Percentiles rank a stretch among this genome's conserved stretches.
Evolutionary conservation across 2,888 invertebrate genomes (phyloP).

Genomic region (Drosophila borborema): DNA sequence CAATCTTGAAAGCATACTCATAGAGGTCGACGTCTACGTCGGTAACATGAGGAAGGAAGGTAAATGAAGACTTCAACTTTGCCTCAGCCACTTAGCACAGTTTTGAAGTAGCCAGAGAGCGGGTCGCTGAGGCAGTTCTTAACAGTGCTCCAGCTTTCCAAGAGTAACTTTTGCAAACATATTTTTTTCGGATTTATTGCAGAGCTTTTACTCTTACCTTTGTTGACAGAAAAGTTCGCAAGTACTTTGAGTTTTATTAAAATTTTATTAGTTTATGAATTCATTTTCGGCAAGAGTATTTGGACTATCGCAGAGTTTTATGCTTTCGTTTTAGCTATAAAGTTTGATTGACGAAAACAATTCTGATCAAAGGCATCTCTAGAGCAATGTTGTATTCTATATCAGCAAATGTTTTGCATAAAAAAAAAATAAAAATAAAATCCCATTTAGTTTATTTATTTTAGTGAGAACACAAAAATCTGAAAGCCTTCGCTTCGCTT

Average conservation of each 20-base stretch:
- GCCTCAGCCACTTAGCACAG: slow-evolving; percentile 49
- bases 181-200: neutral
- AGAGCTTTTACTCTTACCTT: slow-evolving; percentile 12
- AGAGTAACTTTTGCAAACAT: slow-evolving; percentile 5
- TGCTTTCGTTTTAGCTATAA: neutral
- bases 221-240: slow-evolving; percentile 17
- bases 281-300: neutral
- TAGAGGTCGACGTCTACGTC: neutral
- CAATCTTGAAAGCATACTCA: slow-evolving; percentile 37
- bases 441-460: slow-evolving; percentile 11
- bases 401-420: slow-evolving; percentile 18
- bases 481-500: slow-evolving; percentile 13
- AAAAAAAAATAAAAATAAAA: slow-evolving; percentile 9
- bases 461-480: slow-evolving; percentile 6
- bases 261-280: slow-evolving; percentile 2
- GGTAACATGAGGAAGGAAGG: neutral
- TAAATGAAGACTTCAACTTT: slow-evolving; percentile 42
- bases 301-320: slow-evolving; percentile 3
- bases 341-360: slow-evolving; percentile 6
- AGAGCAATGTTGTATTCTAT: neutral
- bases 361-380: neutral
- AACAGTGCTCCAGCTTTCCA: slow-evolving; percentile 3
- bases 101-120: slow-evolving; percentile 18
- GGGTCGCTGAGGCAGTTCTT: neutral
- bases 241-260: slow-evolving; percentile 4